Percentiles rank a stretch among this genome's conserved stretches.
Conservation (phyloP, 1,140 invertebrate genomes). For the Drosophila serrata region DNA sequence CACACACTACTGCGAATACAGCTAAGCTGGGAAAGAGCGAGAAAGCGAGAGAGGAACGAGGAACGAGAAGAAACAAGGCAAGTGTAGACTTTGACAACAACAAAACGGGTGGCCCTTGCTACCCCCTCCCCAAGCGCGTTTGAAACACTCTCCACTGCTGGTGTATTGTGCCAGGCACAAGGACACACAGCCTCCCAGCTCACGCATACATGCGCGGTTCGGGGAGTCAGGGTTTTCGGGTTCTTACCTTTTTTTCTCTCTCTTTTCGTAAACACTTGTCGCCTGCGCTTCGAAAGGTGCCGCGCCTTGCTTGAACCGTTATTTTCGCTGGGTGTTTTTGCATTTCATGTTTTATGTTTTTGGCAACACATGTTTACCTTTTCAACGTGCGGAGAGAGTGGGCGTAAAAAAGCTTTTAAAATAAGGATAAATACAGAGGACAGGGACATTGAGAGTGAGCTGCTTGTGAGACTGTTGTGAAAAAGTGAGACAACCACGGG, state of each 20-base stretch:
- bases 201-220: slow-evolving; percentile 34
- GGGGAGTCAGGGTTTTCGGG: slow-evolving; percentile 33
- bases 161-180: slow-evolving; percentile 72
- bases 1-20: slow-evolving; percentile 27
- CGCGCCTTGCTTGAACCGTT: slow-evolving; percentile 60
- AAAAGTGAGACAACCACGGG: background rate
- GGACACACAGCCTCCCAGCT: slow-evolving; percentile 60
- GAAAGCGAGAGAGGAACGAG: slow-evolving; percentile 26
- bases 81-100: slow-evolving; percentile 78
- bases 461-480: slow-evolving; percentile 4
- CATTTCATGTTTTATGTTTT: slow-evolving; percentile 40
- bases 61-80: slow-evolving; percentile 51
- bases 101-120: slow-evolving; percentile 58
- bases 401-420: slow-evolving; percentile 15
- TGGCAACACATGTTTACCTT: slow-evolving; percentile 57
- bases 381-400: slow-evolving; percentile 16
- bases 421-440: background rate
- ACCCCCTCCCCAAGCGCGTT: slow-evolving; percentile 3
- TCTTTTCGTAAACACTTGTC: slow-evolving; percentile 71
- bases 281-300: slow-evolving; percentile 42
- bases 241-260: slow-evolving; percentile 37
- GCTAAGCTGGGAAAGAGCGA: slow-evolving; percentile 27
- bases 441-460: too few relatives aligned
- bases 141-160: slow-evolving; percentile 5
- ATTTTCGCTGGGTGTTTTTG: slow-evolving; percentile 18